Conservation (phyloP, 2,888 invertebrate species). For the Rugalucina vietnamica region DNA sequence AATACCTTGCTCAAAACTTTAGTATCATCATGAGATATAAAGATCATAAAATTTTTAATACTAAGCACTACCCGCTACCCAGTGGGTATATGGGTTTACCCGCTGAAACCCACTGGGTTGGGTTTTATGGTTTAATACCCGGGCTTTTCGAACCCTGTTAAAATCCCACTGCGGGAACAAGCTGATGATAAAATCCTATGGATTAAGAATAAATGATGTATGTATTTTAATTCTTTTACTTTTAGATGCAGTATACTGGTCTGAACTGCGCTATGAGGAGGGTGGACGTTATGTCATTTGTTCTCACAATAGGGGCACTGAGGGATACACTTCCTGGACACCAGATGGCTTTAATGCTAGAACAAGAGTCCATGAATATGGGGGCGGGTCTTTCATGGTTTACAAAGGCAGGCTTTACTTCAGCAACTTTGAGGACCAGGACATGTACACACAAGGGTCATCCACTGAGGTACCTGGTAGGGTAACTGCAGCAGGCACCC, state of each 20-base stretch:
- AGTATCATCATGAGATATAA: too few species aligned
- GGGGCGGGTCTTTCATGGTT: conserved; percentile 83
- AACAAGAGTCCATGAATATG: conserved; percentile 84
- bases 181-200: too few species aligned
- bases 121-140: too few species aligned
- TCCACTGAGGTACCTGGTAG: conserved; percentile 66
- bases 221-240: not conserved
- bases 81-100: too few species aligned
- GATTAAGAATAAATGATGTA: not conserved
- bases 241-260: conserved; percentile 80
- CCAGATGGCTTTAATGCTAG: conserved; percentile 79
- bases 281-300: conserved; percentile 80
- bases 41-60: too few species aligned
- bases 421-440: conserved; percentile 80
- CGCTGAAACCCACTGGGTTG: too few species aligned
- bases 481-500: conserved; percentile 72
- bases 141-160: too few species aligned
- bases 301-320: conserved; percentile 65
- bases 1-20: too few species aligned
- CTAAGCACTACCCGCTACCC: too few species aligned
- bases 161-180: too few species aligned
- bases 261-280: conserved; percentile 78
- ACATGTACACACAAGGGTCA: conserved; percentile 75
- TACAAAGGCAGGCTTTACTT: conserved; percentile 79
- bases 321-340: conserved; percentile 72